Conservation (phyloP, 2,888 invertebrate species). For the Lasioglossum malachurum region DNA sequence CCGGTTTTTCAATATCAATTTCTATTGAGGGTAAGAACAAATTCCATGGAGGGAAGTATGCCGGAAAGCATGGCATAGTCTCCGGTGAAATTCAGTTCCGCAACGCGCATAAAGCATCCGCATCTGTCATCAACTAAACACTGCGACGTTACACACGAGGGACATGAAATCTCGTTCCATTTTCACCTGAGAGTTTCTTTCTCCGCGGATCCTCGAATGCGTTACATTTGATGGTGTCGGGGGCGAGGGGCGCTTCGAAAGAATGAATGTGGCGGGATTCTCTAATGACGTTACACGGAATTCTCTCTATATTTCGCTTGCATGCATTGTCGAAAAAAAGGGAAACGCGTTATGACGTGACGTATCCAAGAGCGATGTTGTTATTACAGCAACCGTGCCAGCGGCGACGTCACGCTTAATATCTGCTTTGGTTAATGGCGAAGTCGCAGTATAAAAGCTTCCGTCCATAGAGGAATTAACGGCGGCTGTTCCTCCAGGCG, state of each 20-base stretch:
- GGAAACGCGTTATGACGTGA: neutral
- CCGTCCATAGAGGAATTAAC: constrained; percentile 30
- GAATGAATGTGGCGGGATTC: neutral
- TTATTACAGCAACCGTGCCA: neutral
- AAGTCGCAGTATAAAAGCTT: constrained; percentile 24
- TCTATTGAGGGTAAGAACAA: neutral
- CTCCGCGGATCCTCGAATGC: neutral
- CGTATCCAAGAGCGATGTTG: constrained; percentile 2
- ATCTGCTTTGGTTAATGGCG: neutral
- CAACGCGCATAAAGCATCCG: neutral
- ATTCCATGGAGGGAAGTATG: neutral
- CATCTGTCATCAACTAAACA: constrained; percentile 16
- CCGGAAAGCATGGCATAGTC: neutral
- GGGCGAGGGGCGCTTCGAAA: neutral
- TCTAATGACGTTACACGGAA: neutral
- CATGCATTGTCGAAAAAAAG: neutral
- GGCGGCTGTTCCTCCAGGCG: constrained; percentile 21
- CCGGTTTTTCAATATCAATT: neutral
- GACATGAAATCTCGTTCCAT: constrained; percentile 12
- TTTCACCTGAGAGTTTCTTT: constrained; percentile 1
- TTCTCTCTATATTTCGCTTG: neutral
- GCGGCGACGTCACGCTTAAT: neutral
- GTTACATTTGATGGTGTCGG: neutral
- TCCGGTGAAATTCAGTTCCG: neutral
- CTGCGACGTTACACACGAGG: neutral